Base-by-base conservation (phyloP, 2,888 invertebrate genomes). In the Orchesella flavescens region DNA sequence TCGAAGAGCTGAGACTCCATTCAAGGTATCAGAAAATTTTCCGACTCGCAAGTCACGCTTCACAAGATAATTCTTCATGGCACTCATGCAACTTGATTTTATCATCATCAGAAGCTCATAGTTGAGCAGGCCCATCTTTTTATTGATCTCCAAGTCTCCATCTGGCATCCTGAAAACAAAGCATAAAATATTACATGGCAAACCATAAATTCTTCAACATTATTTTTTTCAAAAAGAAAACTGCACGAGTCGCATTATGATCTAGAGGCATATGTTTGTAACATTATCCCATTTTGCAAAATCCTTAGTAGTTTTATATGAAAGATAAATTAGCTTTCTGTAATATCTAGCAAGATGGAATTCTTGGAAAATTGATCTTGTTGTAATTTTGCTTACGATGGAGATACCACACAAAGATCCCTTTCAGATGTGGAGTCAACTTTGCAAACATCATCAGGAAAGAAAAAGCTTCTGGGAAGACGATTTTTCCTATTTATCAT, bases 371-470 rank as follows among this genome's bases (percentile, higher is more conserved):
- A 44, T n/a, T 19, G 59, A 17, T 17, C 13, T 15, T 61, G 61
- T 21, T 15, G 17, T 21, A 73, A 55, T 68, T 23, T n/a, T 53
- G 73, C 86, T 77, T 86, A 87, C 87, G 86, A 82, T 49, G 87
- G 87, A 12, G 85, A 80, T 17, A 86, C 83, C 12, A 87, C 78
- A 23, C 86, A 80, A 7, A 87, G 78, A 43, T 86, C 72, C 13
- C 82, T 61, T 49, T 86, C 85, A n/a, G 74, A 15, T n/a, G 84
- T 85, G 23, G 65, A 61, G 49, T 84, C 79, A 17, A 85, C 80
- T 24, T 69, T 80, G 46, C 86, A 87, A 3, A 86, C 86, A 72
- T 87, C 87, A 46, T 87, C 85, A 4, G 87, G 87, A 57, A 86
- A 84, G 72, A 86, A 87, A 77, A 86, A 85, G 59, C 87, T 86